Base-by-base conservation (phyloP, 2,797 vertebrate genomes). In the Molossus alvarezi region DNA sequence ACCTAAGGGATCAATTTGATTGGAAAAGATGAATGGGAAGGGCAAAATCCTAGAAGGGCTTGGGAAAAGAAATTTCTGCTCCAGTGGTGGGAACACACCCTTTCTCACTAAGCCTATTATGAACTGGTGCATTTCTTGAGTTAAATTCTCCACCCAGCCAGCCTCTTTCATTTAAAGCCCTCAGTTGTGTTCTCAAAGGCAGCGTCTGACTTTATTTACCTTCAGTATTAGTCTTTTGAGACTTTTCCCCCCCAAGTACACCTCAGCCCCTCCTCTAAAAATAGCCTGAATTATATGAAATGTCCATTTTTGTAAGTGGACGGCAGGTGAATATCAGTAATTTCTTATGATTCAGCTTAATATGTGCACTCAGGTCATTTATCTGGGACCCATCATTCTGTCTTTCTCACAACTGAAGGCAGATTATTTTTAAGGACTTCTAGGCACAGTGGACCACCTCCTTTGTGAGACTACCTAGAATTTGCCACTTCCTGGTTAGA, bases 1-100 rank as follows among this genome's bases (percentile, higher is more conserved):
- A 97, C 91, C 94, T 96, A 98, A 97, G 97, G 95, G 97, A 98
- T 98, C 69, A 98, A 97, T 98, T 97, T 97, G 95, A 97, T 97
- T 72, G 0, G 96, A 96, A 97, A 96, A 91, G 87, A 96, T 97
- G 96, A 97, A 97, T 97, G 84, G 92, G 87, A 95, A 95, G 84
- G 65, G 62, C 75, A 96, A 96, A 97, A 97, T 97, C 97, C 95
- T 97, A 98, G 96, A 97, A 96, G 94, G 95, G 94, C 94, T 96
- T 98, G 96, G 94, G 97, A 91, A 94, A 95, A 91, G 95, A 92
- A 94, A 88, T 95, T 96, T 97, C 92, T 97, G 96, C 94, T 96
- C 84, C 73, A 96, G 53, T 88, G 95, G 95, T 97, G 96, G 89
- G 95, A 98, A 97, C 89, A 91, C 89, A 95, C 88, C 86, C 95